phyloP scores from a whole-genome alignment of 1,140 invertebrate genomes.

The Brachionus koreanus region DNA sequence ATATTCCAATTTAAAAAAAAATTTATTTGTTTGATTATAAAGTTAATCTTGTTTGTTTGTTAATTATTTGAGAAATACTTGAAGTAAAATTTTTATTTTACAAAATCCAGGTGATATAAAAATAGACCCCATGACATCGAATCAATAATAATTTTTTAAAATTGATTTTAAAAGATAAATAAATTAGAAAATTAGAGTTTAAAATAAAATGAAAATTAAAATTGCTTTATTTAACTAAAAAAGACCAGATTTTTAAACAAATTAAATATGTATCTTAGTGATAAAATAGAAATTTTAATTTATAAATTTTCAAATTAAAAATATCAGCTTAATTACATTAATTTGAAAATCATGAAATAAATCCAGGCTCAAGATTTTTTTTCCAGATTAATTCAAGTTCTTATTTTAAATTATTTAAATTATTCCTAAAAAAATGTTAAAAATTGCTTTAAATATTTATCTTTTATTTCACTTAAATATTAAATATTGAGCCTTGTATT shows the following conservation, averaged over 20 bases:
- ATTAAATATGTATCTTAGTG: background rate
- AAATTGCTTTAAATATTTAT: no score
- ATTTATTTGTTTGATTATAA: background rate
- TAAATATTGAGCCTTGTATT: no score
- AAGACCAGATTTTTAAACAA: background rate
- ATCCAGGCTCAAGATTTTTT: background rate
- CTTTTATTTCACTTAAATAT: no score
- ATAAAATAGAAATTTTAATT: background rate
- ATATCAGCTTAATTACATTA: background rate
- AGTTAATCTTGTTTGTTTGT: background rate
- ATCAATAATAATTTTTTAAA: no score
- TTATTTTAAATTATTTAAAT: background rate
- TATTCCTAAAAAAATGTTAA: no score
- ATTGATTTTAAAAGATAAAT: no score
- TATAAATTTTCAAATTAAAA: no score
- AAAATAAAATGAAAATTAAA: no score
- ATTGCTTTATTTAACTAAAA: no score
- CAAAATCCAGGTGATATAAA: background rate
- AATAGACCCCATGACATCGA: no score
- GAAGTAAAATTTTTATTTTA: background rate
- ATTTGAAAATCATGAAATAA: background rate
- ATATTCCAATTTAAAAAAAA: background rate
- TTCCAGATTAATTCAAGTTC: background rate
- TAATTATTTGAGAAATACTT: background rate
- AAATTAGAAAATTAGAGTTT: no score